Percentiles rank a stretch among this genome's conserved stretches.
Evolutionary conservation across 2,888 invertebrate genomes (phyloP).

Genomic region (Schizotus pectinicornis): DNA sequence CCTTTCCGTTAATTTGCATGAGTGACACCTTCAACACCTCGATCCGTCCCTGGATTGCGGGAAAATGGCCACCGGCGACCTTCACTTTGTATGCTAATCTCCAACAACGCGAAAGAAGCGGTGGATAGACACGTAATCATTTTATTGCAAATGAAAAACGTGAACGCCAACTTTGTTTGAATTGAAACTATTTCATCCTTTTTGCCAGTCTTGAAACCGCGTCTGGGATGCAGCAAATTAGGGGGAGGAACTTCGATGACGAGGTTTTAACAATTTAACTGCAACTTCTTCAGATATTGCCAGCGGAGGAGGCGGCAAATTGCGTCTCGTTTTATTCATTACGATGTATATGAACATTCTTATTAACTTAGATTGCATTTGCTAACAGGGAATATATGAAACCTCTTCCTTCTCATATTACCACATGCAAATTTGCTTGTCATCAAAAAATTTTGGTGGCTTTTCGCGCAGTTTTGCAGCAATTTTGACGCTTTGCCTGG

Average conservation of each 20-base stretch:
- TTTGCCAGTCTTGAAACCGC: constrained; percentile 1
- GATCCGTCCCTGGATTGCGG: constrained; percentile 31
- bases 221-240: constrained; percentile 18
- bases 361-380: constrained; percentile 19
- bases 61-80: constrained; percentile 39
- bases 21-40: constrained; percentile 30
- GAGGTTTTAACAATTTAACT: no score
- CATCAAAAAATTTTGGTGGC: no score
- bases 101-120: constrained; percentile 16
- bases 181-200: constrained; percentile 26
- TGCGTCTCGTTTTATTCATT: not conserved
- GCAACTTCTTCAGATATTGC: not conserved
- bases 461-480: no score
- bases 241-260: not conserved
- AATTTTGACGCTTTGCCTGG: no score
- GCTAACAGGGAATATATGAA: no score
- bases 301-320: not conserved
- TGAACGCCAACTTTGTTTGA: constrained; percentile 31
- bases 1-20: constrained; percentile 33
- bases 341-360: not conserved
- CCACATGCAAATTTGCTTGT: no score
- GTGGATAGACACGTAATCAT: constrained; percentile 43
- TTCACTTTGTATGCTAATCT: constrained; percentile 44
- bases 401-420: no score
- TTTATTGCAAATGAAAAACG: constrained; percentile 48